phyloP scores from a whole-genome alignment of 2,888 invertebrate genomes.

The Fragum whitleyi region DNA sequence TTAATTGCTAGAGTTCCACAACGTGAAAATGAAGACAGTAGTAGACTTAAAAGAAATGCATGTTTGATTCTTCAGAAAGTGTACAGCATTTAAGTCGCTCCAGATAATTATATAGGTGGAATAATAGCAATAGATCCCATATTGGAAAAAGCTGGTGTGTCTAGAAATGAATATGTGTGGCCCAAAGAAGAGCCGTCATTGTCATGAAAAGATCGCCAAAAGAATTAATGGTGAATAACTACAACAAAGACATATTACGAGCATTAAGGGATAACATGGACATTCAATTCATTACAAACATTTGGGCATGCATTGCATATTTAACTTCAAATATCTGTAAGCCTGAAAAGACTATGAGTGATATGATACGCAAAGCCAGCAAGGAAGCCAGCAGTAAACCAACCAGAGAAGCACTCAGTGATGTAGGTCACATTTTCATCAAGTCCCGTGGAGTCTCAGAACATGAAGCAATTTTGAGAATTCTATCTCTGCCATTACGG shows the following conservation, averaged over 20 bases:
- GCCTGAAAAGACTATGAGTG: constrained; percentile 50
- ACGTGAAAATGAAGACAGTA: constrained; percentile 24
- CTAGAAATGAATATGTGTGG: neutral
- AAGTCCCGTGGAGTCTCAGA: constrained; percentile 55
- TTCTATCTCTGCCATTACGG: constrained; percentile 40
- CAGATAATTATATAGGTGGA: constrained; percentile 10
- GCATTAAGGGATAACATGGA: constrained; percentile 58
- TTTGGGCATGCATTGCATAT: constrained; percentile 58
- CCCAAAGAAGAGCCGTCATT: constrained; percentile 39
- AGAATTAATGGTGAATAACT: constrained; percentile 33
- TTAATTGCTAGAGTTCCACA: constrained; percentile 37
- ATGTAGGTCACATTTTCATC: constrained; percentile 35
- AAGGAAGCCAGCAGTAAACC: neutral
- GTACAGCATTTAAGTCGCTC: neutral
- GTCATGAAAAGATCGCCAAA: constrained; percentile 35
- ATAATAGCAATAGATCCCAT: neutral
- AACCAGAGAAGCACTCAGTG: constrained; percentile 5
- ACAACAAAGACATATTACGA: constrained; percentile 32
- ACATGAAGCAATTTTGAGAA: constrained; percentile 51
- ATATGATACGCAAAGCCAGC: constrained; percentile 22
- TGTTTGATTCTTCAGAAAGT: constrained; percentile 5
- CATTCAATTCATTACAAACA: constrained; percentile 60
- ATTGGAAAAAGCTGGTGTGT: constrained; percentile 16
- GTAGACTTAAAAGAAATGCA: neutral
- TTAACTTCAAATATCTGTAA: constrained; percentile 60